Evolutionary conservation across 2,888 invertebrate species (phyloP), one percentile per base, ranked within the genome.

Genomic region (Drosophila ustulata): DNA sequence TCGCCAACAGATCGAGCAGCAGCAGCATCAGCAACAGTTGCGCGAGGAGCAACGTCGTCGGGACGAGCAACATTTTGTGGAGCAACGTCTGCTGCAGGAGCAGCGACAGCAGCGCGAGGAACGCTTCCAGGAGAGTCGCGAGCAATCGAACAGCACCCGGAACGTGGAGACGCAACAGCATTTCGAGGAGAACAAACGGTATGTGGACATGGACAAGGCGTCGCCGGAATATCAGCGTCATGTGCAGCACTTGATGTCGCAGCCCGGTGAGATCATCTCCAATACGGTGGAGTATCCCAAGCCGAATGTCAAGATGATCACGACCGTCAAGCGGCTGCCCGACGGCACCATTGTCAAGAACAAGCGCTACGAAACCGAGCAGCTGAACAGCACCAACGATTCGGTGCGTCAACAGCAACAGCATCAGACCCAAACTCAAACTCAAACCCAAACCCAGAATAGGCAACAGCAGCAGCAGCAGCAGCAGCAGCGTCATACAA

Each of bases 281-380:
- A 93, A 93, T 62, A 94, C 94, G 65, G 93, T 94, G 57, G 94
- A 94, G 80, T 94, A 95, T 90, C 94, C 94, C 53, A 95, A 95
- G 89, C 94, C 95, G 66, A 94, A 94, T 90, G 95, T 95, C 46
- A 94, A 94, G 92, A 94, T 95, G 72, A 94, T 94, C 6, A 94
- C 94, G 11, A 95, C 96, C 80, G 95, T 95, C 0, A 94, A 95
- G 77, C 94, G 94, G 51, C 91, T 95, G 45, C 94, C 94, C 0
- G 95, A 95, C 84, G 96, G 95, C 13, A 94, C 94, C 2, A 93
- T 93, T 45, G 94, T 95, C 1, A 95, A 95, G n/a, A 95, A 95
- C 68, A 95, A 95, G 23, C 94, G 94, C 46, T 94, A 95, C 39
- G 95, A 95, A 89, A 95, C 95, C 37, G 93, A 92, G 75, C 92